Evolutionary conservation across 2,888 invertebrate species (phyloP).

Genomic region (Nomada ruficornis): DNA sequence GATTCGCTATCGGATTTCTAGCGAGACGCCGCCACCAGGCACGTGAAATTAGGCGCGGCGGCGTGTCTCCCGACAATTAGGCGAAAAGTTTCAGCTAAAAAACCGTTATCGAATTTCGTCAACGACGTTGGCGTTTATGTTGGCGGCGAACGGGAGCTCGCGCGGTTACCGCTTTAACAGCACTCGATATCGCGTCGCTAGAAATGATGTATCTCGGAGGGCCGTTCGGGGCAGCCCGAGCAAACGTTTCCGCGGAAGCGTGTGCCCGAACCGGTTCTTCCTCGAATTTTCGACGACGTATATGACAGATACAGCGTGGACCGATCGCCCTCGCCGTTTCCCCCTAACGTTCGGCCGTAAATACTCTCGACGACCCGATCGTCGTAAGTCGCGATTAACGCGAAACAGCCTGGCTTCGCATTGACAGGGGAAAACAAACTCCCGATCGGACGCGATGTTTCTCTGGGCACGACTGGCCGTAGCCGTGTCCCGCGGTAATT

Average conservation of each 20-base stretch:
- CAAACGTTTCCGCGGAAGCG: conserved; percentile 25
- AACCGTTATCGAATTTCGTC: conserved; percentile 4
- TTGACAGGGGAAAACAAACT: too few species aligned
- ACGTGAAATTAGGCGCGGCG: background rate
- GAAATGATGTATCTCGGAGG: conserved; percentile 14
- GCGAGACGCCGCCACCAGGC: too few species aligned
- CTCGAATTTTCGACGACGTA: conserved; percentile 55
- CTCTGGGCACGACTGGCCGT: too few species aligned
- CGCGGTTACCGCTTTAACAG: background rate
- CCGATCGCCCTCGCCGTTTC: conserved; percentile 42
- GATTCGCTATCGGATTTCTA: background rate
- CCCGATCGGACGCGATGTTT: too few species aligned
- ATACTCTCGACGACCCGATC: background rate
- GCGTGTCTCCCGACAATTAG: background rate
- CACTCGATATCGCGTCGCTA: conserved; percentile 5
- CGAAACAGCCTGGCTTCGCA: too few species aligned
- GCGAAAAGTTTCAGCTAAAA: background rate
- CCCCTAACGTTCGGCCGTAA: background rate
- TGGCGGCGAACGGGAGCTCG: too few species aligned
- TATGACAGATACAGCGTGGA: conserved; percentile 48
- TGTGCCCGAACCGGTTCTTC: conserved; percentile 60
- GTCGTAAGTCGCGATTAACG: too few species aligned
- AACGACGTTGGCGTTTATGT: too few species aligned
- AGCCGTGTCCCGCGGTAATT: background rate
- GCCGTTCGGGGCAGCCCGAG: background rate